Evolutionary conservation across 1,140 invertebrate species (phyloP), one percentile per base, ranked within the genome.

Genomic region (Drosophila elegans): DNA sequence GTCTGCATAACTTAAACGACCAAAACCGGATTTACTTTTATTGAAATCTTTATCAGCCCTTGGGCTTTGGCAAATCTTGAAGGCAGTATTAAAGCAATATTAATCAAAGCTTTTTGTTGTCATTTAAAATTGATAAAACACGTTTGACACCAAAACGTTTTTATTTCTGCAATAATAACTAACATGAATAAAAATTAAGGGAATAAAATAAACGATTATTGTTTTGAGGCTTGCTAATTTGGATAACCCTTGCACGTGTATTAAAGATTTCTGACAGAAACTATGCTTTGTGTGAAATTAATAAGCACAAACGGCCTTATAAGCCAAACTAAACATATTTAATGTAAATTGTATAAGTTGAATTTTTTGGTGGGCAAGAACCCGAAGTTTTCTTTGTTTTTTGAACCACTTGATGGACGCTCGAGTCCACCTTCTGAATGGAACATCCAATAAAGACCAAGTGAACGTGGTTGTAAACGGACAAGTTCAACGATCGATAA

Each of bases 401-500:
- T 13, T 45, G 5, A 7, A 32, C 9, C 12, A 6, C 4, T 27
- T 21, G 12, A 27, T 21, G 2, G 6, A 3, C 13, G 3, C 3
- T 34, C 0, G 0, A n/a, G 7, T 51, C 6, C 4, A 0, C 9
- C 16, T 36, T 13, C 13, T 21, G 4, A 21, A 36, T 36, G 49
- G 3, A 34, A 9, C 12, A 13, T 11, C 32, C 34, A 4, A 25
- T 21, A 13, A 21, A 36, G 16, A 41, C n/a, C 39, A 67, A 13
- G 12, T 34, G 27, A 66, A 42, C 54, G 67, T 29, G 44, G 13
- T 45, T 39, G 34, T 11, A 25, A 45, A 41, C 53, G 57, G 55
- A 21, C 61, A 73, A 80, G 81, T 85, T 85, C 81, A 85, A 85
- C 60, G 81, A 21, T 85, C 81, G 81, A 85, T 85, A 69, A 52